Conservation (phyloP, 2,113 vertebrate species). For the Pitta sordida region DNA sequence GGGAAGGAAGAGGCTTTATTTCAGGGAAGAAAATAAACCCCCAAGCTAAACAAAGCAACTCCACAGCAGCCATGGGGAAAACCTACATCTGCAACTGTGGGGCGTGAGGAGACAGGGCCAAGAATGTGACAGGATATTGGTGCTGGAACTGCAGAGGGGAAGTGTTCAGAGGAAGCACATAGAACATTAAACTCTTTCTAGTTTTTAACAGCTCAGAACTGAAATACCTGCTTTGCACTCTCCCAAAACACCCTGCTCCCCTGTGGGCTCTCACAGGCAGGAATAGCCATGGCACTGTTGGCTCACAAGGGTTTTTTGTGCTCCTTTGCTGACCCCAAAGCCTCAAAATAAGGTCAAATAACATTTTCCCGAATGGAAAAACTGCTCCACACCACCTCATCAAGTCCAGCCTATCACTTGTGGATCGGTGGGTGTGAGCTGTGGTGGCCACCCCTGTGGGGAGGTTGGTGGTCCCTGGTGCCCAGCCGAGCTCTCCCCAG, state of each 20-base stretch:
- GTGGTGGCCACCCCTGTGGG: fast-evolving
- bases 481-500: too few relatives aligned
- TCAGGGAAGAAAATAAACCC: background rate
- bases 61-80: fast-evolving
- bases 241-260: background rate
- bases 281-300: fast-evolving
- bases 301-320: background rate
- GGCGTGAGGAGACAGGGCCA: fast-evolving
- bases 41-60: background rate
- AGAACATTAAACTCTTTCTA: background rate
- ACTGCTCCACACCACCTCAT: background rate
- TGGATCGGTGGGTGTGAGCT: background rate
- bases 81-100: fast-evolving
- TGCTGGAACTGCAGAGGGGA: background rate
- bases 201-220: background rate
- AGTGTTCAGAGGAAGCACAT: background rate
- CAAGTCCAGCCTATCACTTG: too few relatives aligned
- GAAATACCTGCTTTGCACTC: background rate
- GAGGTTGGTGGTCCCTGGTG: background rate
- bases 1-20: background rate
- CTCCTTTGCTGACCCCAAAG: background rate
- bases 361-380: background rate
- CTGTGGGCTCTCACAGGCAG: fast-evolving
- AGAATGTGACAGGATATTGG: background rate
- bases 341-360: background rate